phyloP scores from a whole-genome alignment of 2,113 vertebrate species.

The Rhegmatorhina hoffmannsi region DNA sequence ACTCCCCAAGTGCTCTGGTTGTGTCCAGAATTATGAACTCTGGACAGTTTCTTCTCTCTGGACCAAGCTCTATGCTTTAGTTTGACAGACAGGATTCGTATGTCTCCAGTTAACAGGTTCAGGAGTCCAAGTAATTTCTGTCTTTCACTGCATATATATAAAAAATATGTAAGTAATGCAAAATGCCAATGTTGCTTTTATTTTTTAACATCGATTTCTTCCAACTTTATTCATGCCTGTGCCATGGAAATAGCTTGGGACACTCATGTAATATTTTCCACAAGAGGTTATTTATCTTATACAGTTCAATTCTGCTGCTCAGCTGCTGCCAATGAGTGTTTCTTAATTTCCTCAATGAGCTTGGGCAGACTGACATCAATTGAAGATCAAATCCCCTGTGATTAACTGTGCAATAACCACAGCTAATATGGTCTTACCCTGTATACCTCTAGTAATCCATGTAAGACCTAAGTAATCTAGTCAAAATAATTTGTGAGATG shows the following conservation, averaged over 20 bases:
- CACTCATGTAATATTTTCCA: not conserved
- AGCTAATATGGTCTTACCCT: constrained; percentile 1
- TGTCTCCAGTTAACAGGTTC: not conserved
- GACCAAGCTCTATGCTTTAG: not conserved
- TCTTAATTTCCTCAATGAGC: not conserved
- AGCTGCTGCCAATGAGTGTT: not conserved
- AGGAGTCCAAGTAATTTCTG: not conserved
- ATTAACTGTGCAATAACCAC: constrained; percentile 11
- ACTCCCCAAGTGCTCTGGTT: not conserved
- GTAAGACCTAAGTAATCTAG: not conserved
- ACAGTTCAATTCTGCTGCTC: not conserved
- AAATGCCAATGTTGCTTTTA: not conserved
- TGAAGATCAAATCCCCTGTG: not conserved
- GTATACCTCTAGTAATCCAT: not conserved
- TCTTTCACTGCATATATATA: not conserved
- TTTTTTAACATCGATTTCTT: not conserved
- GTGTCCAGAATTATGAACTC: not conserved
- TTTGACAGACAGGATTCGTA: not conserved
- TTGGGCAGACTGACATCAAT: not conserved
- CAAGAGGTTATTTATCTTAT: not conserved
- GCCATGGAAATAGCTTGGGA: not conserved
- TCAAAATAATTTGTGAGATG: not conserved
- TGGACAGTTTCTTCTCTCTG: not conserved
- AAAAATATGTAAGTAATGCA: not conserved
- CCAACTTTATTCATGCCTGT: not conserved